Percentiles rank a stretch among this genome's conserved stretches.
These are phyloP conservation scores for Thysanoteuthis rhombus DNA, from an alignment of 2,888 invertebrate species.

Conservation along the genomic window DNA sequence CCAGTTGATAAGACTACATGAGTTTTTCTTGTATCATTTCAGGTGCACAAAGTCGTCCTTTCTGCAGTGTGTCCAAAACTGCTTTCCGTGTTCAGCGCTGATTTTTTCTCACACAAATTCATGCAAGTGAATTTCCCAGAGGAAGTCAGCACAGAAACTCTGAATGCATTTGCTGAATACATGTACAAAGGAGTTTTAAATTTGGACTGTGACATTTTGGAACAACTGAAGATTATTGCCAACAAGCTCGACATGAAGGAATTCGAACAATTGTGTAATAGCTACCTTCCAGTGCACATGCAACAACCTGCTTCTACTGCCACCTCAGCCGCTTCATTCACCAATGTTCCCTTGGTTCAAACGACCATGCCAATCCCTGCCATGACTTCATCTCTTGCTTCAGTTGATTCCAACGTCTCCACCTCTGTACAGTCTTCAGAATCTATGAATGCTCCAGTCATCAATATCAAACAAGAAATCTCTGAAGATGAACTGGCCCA, in stretches of 20 bases:
- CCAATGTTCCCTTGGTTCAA: background rate
- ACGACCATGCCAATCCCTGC: background rate
- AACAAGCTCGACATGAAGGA: background rate
- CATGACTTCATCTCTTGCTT: background rate
- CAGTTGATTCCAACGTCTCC: background rate
- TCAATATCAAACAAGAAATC: conserved; percentile 23
- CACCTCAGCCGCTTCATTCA: background rate
- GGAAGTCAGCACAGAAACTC: background rate
- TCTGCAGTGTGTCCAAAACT: conserved; percentile 13
- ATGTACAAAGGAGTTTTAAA: conserved; percentile 15
- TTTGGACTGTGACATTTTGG: background rate
- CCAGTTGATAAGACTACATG: background rate
- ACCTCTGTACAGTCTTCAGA: background rate
- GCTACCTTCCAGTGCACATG: background rate
- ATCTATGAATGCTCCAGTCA: conserved; percentile 13
- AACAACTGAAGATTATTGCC: conserved; percentile 22
- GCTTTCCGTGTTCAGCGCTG: background rate
- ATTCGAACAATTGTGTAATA: conserved; percentile 17
- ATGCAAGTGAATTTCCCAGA: conserved; percentile 21
- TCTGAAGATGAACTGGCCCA: conserved; percentile 15
- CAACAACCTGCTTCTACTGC: background rate
- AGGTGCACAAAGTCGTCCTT: conserved; percentile 15
- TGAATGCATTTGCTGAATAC: conserved; percentile 24
- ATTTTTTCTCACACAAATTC: background rate
- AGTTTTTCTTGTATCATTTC: background rate